These are phyloP conservation scores for Blastobasis adustella DNA, from an alignment of 2,888 invertebrate species.

Conservation along the genomic window DNA sequence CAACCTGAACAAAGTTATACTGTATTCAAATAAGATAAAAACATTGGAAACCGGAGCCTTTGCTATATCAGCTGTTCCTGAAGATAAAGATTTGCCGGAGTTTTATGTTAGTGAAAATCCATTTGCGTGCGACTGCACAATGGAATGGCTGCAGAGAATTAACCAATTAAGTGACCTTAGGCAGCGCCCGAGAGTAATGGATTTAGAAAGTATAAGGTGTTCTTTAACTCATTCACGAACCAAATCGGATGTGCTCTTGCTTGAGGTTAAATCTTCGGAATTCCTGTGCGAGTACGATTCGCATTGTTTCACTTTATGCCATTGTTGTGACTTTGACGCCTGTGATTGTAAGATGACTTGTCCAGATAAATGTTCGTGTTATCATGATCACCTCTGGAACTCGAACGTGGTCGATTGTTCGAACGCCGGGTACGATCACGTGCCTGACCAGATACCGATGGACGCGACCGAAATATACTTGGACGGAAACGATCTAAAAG, in stretches of 20 bases:
- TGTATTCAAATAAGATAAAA: constrained; percentile 83
- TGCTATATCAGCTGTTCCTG: constrained; percentile 78
- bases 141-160: constrained; percentile 90
- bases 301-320: constrained; percentile 89
- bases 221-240: constrained; percentile 80
- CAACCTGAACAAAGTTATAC: constrained; percentile 83
- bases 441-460: constrained; percentile 89
- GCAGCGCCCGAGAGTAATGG: constrained; percentile 86
- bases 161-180: constrained; percentile 83
- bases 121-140: constrained; percentile 88
- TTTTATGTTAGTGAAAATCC: constrained; percentile 89
- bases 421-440: constrained; percentile 81
- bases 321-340: constrained; percentile 92
- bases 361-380: constrained; percentile 89
- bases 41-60: constrained; percentile 83
- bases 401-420: constrained; percentile 91
- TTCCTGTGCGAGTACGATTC: constrained; percentile 88
- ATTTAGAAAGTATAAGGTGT: constrained; percentile 86
- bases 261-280: constrained; percentile 82
- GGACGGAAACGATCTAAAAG: constrained; percentile 86
- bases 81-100: constrained; percentile 81
- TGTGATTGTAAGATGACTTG: constrained; percentile 95
- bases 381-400: constrained; percentile 90
- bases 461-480: constrained; percentile 91
- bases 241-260: constrained; percentile 77